Conservation (phyloP, 2,888 invertebrate species). For the Acanthopleura granulata region DNA sequence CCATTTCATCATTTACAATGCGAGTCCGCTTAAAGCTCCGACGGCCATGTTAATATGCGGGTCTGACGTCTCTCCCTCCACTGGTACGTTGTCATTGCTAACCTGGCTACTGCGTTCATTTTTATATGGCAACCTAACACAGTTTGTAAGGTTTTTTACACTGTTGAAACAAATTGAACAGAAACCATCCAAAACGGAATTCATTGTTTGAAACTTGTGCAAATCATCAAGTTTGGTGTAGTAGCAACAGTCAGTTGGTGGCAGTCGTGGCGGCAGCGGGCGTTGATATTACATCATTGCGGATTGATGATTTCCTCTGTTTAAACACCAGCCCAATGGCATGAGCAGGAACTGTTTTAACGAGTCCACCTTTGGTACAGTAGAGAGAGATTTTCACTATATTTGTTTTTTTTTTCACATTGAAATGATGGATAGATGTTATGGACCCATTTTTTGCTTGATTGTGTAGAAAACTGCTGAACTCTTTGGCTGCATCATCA, state of each 20-base stretch:
- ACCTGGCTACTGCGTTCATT: slow-evolving; percentile 7
- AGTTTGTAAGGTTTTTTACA: neutral
- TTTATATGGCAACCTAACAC: neutral
- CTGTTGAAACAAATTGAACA: slow-evolving; percentile 4
- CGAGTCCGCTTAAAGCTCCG: slow-evolving; percentile 6
- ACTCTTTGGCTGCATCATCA: neutral
- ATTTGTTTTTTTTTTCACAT: slow-evolving; percentile 15
- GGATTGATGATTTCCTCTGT: slow-evolving; percentile 12
- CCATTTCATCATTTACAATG: slow-evolving; percentile 20
- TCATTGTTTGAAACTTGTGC: neutral
- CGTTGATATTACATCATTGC: slow-evolving; percentile 16
- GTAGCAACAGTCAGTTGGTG: slow-evolving; percentile 9
- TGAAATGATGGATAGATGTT: slow-evolving; percentile 20
- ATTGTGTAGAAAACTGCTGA: neutral
- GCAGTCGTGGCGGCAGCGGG: neutral
- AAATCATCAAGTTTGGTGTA: slow-evolving; percentile 14
- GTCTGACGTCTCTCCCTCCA: slow-evolving; percentile 9
- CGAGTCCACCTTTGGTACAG: slow-evolving; percentile 18
- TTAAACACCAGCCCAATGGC: slow-evolving; percentile 19
- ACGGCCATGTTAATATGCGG: neutral
- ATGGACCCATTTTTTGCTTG: slow-evolving; percentile 16
- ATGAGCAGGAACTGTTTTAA: slow-evolving; percentile 15
- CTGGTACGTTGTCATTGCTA: slow-evolving; percentile 10
- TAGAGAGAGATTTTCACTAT: slow-evolving; percentile 10
- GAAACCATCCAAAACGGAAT: slow-evolving; percentile 12